These are phyloP conservation scores for Drosophila novamexicana DNA, from an alignment of 1,140 invertebrate species.

Conservation along the genomic window DNA sequence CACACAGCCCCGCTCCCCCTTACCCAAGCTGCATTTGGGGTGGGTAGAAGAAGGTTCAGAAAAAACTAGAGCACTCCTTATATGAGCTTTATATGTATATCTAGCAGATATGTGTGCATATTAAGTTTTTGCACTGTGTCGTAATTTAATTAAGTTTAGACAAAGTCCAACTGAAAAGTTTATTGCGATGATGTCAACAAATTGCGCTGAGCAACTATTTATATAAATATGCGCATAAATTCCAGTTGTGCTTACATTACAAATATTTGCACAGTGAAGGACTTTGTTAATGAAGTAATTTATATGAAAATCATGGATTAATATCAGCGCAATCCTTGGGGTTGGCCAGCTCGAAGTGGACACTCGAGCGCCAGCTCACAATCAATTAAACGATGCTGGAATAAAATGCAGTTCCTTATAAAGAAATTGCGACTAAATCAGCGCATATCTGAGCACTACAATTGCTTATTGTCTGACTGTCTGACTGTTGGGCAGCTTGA, in stretches of 20 bases:
- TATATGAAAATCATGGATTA: conserved; percentile 72
- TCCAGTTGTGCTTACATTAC: conserved; percentile 36
- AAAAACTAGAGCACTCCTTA: no score
- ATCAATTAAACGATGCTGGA: conserved; percentile 34
- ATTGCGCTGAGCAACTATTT: conserved; percentile 23
- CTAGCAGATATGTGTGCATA: no score
- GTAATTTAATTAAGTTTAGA: no score
- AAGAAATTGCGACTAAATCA: conserved; percentile 5
- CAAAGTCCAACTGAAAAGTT: conserved; percentile 1
- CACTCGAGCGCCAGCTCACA: neutral
- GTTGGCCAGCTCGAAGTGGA: conserved; percentile 43
- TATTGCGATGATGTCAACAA: conserved; percentile 45
- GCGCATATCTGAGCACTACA: neutral
- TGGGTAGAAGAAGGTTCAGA: no score
- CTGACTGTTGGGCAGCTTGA: neutral
- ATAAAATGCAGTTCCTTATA: neutral
- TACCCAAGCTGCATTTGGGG: no score
- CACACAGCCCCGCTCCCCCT: no score
- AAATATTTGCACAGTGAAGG: conserved; percentile 52
- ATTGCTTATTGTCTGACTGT: no score
- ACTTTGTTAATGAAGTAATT: conserved; percentile 69
- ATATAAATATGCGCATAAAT: conserved; percentile 17
- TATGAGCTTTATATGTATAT: no score
- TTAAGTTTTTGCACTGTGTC: no score
- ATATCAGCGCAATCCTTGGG: conserved; percentile 38